These are phyloP conservation scores for Parelbella ahira DNA, from an alignment of 2,888 invertebrate species.

Conservation along the genomic window DNA sequence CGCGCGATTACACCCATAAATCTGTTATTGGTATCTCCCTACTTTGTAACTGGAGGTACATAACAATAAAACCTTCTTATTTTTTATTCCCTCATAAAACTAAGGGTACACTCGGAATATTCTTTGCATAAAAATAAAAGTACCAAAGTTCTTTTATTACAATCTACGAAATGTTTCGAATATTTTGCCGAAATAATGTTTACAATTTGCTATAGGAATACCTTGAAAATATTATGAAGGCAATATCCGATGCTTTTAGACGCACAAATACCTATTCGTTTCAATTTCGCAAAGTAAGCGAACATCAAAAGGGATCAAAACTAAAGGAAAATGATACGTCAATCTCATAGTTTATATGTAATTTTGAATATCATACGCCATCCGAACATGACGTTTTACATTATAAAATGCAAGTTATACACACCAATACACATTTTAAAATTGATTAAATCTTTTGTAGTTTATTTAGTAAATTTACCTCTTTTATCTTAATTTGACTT, in stretches of 20 bases:
- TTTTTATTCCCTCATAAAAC: conserved; percentile 22
- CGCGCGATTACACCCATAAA: conserved; percentile 18
- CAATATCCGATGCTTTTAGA: conserved; percentile 15
- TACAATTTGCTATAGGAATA: conserved; percentile 13
- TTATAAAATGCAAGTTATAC: neutral
- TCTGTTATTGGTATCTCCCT: conserved; percentile 19
- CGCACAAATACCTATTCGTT: conserved; percentile 17
- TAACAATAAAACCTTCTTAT: conserved; percentile 21
- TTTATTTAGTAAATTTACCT: too few relatives aligned
- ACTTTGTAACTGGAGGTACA: conserved; percentile 15
- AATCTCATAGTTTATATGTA: conserved; percentile 7
- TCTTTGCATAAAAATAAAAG: conserved; percentile 11
- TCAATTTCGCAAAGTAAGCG: conserved; percentile 18
- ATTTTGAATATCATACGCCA: neutral
- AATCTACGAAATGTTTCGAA: conserved; percentile 12
- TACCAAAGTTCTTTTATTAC: conserved; percentile 15
- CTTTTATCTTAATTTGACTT: too few relatives aligned
- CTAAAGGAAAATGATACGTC: conserved; percentile 20
- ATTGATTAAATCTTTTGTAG: too few relatives aligned
- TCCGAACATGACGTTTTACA: neutral
- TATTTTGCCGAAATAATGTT: conserved; percentile 6
- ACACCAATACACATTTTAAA: too few relatives aligned
- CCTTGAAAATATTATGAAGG: conserved; percentile 11
- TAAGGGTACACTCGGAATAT: conserved; percentile 11
- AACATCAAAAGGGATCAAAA: conserved; percentile 22